Evolutionary conservation across 2,113 vertebrate species (phyloP), one percentile per base, ranked within the genome.

Genomic region (Gymnobelideus leadbeateri): DNA sequence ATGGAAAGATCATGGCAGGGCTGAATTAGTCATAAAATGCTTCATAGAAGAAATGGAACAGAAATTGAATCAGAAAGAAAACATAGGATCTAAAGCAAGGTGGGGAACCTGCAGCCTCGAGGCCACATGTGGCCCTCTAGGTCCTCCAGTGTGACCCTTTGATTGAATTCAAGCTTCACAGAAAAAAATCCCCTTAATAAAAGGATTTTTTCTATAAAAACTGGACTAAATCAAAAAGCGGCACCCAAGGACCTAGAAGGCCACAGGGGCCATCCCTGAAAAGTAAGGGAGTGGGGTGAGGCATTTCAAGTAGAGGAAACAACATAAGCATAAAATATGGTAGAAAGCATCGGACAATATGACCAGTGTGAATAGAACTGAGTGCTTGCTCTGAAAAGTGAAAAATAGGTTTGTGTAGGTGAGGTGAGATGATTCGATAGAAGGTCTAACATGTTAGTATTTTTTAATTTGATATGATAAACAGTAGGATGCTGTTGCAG

Each of bases 1-100:
- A 77, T 23, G n/a, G 19, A 43, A 84, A 84, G n/a, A 84, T 84
- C 37, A 43, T 84, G 68, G 68, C 51, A 51, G 12, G 24, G 43
- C 89, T 49, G 95, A 94, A 91, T 94, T 91, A 93, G n/a, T 95
- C 92, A 94, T 21, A 46, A 61, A 94, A 94, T 92, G 26, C 50
- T 91, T 89, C 8, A 47, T 90, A 77, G 93, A 92, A 23, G 57
- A 95, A 92, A 52, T 46, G 61, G 8, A 43, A 43, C n/a, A 6
- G 23, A 43, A 43, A 5, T 84, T 84, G 19, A 43, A 43, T 84
- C n/a, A 84, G n/a, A 84, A 84, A 43, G 14, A 84, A 43, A 54
- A 53, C 94, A 43, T 90, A 47, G 61, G 46, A 6, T 84, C 37
- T 52, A 49, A 54, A 47, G 55, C 16, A 52, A 16, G 16, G 52